A percentile compares a stretch with the other conserved stretches of the same genome.
Conservation (phyloP, 2,888 invertebrate species). For the Meteorus cinctellus region DNA sequence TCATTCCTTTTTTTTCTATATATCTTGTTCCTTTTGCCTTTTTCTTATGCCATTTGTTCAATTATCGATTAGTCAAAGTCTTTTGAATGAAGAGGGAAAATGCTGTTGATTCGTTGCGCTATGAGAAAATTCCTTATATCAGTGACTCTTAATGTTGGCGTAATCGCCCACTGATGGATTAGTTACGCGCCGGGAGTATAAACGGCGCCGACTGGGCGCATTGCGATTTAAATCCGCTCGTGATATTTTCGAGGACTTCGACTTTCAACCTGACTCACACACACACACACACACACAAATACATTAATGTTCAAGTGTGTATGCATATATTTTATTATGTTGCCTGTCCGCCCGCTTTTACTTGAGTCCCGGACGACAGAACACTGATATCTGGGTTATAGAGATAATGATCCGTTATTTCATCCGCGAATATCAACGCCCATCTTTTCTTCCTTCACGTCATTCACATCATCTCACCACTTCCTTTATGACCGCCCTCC, state of each 20-base stretch:
- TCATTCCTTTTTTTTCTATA: neutral
- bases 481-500: neutral
- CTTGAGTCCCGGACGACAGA: conserved; percentile 40
- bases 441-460: conserved; percentile 28
- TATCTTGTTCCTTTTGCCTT: neutral
- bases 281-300: neutral
- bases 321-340: conserved; percentile 20
- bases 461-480: neutral
- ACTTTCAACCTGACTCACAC: conserved; percentile 19
- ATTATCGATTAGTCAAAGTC: conserved; percentile 52
- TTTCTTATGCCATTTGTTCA: conserved; percentile 39
- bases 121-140: conserved; percentile 51
- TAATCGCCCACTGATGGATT: conserved; percentile 53
- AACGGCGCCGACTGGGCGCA: conserved; percentile 46
- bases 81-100: conserved; percentile 40
- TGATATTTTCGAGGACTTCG: conserved; percentile 10
- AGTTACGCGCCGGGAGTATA: conserved; percentile 55
- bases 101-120: conserved; percentile 44
- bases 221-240: conserved; percentile 13
- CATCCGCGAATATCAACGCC: conserved; percentile 51
- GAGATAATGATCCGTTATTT: conserved; percentile 58
- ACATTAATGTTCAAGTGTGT: conserved; percentile 14
- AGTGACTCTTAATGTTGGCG: conserved; percentile 52
- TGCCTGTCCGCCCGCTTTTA: neutral
- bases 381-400: conserved; percentile 53